Base-by-base conservation (phyloP, 2,113 vertebrate species). In the Candoia aspera region DNA sequence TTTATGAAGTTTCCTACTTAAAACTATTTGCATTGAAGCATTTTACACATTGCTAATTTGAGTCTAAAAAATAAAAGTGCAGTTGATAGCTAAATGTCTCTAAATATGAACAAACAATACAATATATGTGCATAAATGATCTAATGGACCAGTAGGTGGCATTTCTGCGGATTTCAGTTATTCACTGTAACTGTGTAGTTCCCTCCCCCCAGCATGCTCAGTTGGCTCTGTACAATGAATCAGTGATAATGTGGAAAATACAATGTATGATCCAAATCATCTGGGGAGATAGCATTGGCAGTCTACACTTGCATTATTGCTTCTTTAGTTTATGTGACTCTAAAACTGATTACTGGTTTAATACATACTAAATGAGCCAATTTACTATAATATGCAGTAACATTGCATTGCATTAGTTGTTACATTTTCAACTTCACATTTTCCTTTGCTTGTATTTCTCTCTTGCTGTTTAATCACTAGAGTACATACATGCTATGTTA, bases 71-170 rank as follows among this genome's bases (percentile, higher is more conserved):
- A 37, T 21, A 58, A 87, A 58, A 57, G 12, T 86, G 29, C 6
- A 86, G 10, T 6, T 8, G 15, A 26, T 23, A 19, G 13, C 3
- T 49, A 49, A 49, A 49, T 49, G 49, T 49, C 4, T 49, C 4
- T 49, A 49, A 49, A 49, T 49, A 49, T 49, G 49, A 5, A 8
- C 49, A 49, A 49, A 49, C 49, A 49, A 49, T 8, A 42, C 42
- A 42, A 3, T 49, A 49, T 4, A 49, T 49, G 49, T 49, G 49
- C 49, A 49, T 62, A 29, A 60, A 53, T 62, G 24, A 37, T 83
- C 4, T 58, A 91, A 86, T 1, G 49, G n/a, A 26, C 84, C 90
- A 57, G 84, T 91, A 87, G 90, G n/a, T 91, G 90, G 90, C 59
- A 91, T 33, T 54, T 64, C 3, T 58, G 55, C 15, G 4, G 83